Percentiles rank a stretch among this genome's conserved stretches.
Conservation (phyloP, 2,888 invertebrate genomes). For the Slavum lentiscoides region DNA sequence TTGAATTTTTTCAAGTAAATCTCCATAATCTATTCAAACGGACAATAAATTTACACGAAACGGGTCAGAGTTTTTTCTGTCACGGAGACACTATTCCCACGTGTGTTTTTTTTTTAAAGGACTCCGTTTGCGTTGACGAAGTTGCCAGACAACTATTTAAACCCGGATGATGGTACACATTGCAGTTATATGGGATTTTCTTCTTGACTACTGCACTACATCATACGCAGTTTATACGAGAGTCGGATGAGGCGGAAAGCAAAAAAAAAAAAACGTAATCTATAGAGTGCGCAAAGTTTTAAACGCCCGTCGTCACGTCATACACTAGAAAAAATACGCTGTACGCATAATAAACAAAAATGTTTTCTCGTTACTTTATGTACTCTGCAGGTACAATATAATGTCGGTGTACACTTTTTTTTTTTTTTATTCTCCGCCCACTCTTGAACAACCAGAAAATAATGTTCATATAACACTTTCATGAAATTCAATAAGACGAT, state of each 20-base stretch:
- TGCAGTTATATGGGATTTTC: slow-evolving; percentile 22
- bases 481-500: too few species aligned
- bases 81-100: not conserved
- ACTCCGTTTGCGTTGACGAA: slow-evolving; percentile 32
- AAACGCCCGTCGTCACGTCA: slow-evolving; percentile 36
- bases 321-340: slow-evolving; percentile 42
- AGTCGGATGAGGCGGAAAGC: not conserved
- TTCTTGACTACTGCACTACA: slow-evolving; percentile 23
- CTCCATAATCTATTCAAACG: not conserved
- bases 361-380: slow-evolving; percentile 17
- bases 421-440: not conserved
- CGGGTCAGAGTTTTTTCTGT: not conserved
- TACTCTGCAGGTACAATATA: not conserved
- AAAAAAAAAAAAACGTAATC: slow-evolving; percentile 27
- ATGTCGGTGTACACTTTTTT: not conserved
- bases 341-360: slow-evolving; percentile 36
- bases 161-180: not conserved
- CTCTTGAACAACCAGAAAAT: too few species aligned
- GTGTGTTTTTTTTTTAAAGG: slow-evolving; percentile 18
- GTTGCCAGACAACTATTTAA: slow-evolving; percentile 23
- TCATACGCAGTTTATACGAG: slow-evolving; percentile 3
- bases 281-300: slow-evolving; percentile 38
- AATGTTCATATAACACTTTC: not conserved
- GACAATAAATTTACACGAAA: not conserved
- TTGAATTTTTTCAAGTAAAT: not conserved